Conservation (phyloP, 2,113 vertebrate genomes). For the Centropus bengalensis region DNA sequence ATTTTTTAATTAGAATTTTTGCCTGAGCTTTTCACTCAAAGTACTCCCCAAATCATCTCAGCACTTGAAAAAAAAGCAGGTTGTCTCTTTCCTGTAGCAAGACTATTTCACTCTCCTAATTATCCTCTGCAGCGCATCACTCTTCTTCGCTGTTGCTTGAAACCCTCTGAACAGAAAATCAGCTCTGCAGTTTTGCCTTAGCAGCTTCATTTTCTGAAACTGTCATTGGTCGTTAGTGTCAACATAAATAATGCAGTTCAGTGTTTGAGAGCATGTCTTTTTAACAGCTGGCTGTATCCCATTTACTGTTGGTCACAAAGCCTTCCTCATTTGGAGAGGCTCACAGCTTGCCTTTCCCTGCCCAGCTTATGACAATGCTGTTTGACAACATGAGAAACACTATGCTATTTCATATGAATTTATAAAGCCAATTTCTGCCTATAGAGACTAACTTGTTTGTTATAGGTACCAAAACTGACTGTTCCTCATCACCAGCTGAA, state of each 20-base stretch:
- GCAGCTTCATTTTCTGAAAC: neutral
- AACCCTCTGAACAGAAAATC: neutral
- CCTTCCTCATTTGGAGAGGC: neutral
- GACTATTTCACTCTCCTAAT: neutral
- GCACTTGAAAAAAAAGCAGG: neutral
- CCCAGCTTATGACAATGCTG: neutral
- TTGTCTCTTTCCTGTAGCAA: neutral
- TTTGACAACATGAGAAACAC: neutral
- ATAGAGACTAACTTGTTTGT: constrained; percentile 16
- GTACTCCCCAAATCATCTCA: neutral
- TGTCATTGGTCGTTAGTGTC: neutral
- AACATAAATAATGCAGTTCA: constrained; percentile 17
- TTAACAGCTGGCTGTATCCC: neutral
- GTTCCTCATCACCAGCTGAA: constrained; percentile 18
- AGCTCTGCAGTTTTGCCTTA: neutral
- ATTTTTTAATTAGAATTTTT: neutral
- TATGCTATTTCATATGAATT: neutral
- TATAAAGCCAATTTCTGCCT: constrained; percentile 19
- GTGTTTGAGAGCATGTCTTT: neutral
- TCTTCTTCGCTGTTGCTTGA: neutral
- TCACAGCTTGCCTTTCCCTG: neutral
- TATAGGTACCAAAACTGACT: neutral
- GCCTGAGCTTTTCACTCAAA: neutral
- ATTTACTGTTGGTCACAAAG: neutral
- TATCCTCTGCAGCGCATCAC: neutral